Base-by-base conservation (phyloP, 2,797 vertebrate species). In the Centropyge bicolor region DNA sequence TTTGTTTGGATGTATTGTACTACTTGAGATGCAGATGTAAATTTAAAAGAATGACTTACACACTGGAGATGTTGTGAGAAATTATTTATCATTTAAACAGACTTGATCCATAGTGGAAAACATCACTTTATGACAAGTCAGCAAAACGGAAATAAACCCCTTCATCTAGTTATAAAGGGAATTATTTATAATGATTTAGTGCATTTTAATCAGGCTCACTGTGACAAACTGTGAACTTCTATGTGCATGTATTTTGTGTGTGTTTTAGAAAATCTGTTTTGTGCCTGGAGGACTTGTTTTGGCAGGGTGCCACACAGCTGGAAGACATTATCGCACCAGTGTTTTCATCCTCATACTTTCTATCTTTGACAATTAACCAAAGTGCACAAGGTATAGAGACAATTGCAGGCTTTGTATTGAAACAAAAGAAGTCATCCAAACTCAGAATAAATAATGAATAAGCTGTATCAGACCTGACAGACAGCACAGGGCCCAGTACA, bases 281-380 rank as follows among this genome's bases (percentile, higher is more conserved):
- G 49, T 2, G n/a, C 65, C 49, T 70, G 55, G 41, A 64, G 63
- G 57, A 64, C 66, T 78, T 77, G 52, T 74, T 72, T 54, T 78
- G 81, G 75, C 72, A 8, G 43, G 49, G 64, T 22, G 59, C 68
- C 81, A 62, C 45, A 36, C 81, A 81, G 81, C 72, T 81, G 75
- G 68, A 81, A 81, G 20, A 69, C 57, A 83, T 83, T 70, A 78
- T 9, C 43, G 35, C 38, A 4, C 35, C 70, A n/a, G 56, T 40
- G 14, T 65, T 70, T 80, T 78, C 60, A 75, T n/a, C 52, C 71
- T 78, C 54, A 69, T 76, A 19, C 67, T 49, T 80, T 78, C 59
- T 76, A 49, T 73, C 46, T 43, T 57, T 55, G 65, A 36, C 22
- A 74, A 71, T 65, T 59, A 73, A 61, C 54, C 9, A 0, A 60